Percentiles rank a stretch among this genome's conserved stretches.
Conservation (phyloP, 2,113 vertebrate species). For the Rhinichthys klamathensis region DNA sequence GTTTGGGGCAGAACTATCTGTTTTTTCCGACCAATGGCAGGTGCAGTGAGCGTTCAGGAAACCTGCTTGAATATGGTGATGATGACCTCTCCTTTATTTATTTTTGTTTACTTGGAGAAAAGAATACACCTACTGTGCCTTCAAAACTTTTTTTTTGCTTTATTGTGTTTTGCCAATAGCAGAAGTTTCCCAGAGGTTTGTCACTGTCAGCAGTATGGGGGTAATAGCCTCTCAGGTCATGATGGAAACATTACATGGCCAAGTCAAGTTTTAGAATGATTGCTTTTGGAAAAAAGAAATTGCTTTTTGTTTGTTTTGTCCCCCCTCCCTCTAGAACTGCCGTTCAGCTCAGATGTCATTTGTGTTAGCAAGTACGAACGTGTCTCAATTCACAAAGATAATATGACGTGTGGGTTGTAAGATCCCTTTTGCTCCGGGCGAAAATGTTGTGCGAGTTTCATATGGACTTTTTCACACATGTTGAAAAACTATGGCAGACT, state of each 20-base stretch:
- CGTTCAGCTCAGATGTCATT: slow-evolving; percentile 32
- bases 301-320: slow-evolving; percentile 37
- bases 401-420: slow-evolving; percentile 35
- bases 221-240: slow-evolving; percentile 27
- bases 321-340: not conserved
- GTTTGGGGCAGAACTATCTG: not conserved
- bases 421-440: slow-evolving; percentile 23
- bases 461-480: slow-evolving; percentile 13
- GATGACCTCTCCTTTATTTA: not conserved
- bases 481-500: not conserved
- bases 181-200: slow-evolving; percentile 21
- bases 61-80: not conserved
- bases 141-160: not conserved
- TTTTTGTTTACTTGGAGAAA: not conserved
- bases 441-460: slow-evolving; percentile 26
- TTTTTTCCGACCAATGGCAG: not conserved
- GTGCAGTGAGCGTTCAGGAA: not conserved
- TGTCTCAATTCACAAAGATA: slow-evolving; percentile 55
- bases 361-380: slow-evolving; percentile 48
- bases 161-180: not conserved
- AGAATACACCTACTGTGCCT: not conserved
- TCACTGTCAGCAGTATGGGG: slow-evolving; percentile 40
- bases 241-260: slow-evolving; percentile 35
- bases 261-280: slow-evolving; percentile 48
- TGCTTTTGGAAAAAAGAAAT: slow-evolving; percentile 53